Evolutionary conservation across 2,888 invertebrate genomes (phyloP).

Genomic region (Netelia melanura): DNA sequence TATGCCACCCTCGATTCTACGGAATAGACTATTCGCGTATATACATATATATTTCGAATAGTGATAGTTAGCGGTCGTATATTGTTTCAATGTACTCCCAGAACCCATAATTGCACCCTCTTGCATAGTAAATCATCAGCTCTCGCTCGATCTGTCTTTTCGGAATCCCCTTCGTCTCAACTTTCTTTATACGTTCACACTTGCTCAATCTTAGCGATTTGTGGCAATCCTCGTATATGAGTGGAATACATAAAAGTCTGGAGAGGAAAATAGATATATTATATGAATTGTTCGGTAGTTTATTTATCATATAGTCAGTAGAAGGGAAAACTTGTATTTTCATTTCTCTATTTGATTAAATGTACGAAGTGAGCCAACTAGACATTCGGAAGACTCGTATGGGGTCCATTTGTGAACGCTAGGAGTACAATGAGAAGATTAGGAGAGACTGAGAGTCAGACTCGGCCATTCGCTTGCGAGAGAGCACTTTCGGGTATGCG

Average conservation of each 20-base stretch:
- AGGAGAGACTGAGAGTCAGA: too few relatives aligned
- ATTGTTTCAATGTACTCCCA: slow-evolving; percentile 24
- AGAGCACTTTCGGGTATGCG: too few relatives aligned
- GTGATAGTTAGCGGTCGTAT: slow-evolving; percentile 2
- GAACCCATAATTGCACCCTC: slow-evolving; percentile 23
- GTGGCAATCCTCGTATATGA: background rate
- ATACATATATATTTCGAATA: background rate
- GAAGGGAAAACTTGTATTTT: background rate
- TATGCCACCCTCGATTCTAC: background rate
- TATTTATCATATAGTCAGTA: background rate
- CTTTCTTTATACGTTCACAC: background rate
- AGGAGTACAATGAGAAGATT: too few relatives aligned
- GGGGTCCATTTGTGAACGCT: too few relatives aligned
- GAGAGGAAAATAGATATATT: background rate
- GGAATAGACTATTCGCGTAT: background rate
- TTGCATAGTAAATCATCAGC: slow-evolving; percentile 12
- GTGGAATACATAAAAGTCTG: slow-evolving; percentile 10
- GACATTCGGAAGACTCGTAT: too few relatives aligned
- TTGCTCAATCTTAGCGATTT: slow-evolving; percentile 51
- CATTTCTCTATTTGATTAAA: too few relatives aligned
- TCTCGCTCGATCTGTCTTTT: slow-evolving; percentile 25
- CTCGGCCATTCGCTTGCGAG: too few relatives aligned
- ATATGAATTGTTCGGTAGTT: slow-evolving; percentile 13
- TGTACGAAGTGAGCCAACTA: too few relatives aligned
- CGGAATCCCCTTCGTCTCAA: background rate